Base-by-base conservation (phyloP, 2,113 vertebrate species). In the Pollimyrus isidori region DNA sequence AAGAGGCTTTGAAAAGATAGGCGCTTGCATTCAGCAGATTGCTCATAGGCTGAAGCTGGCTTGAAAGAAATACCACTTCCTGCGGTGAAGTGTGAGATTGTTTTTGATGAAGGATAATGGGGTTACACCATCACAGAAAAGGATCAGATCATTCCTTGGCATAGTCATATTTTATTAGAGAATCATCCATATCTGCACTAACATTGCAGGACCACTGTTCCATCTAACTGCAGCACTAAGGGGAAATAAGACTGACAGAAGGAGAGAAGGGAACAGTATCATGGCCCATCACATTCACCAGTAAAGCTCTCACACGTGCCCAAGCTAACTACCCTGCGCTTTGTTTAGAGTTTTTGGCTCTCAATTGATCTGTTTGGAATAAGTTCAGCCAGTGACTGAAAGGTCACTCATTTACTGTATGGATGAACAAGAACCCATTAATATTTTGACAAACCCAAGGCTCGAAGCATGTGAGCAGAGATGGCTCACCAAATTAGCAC, bases 161-260 rank as follows among this genome's bases (percentile, higher is more conserved):
- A 88, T 91, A 30, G 23, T 90, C 19, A 90, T 46, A 35, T 89
- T 89, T 50, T 85, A 90, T 15, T 76, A 91, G 42, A 69, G 88
- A 53, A 90, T 90, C 17, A 49, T 90, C 1, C 69, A 62, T 2
- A 35, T 19, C 0, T 90, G 35, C 69, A 58, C 89, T 39, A 76
- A 58, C 9, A 50, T 90, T 15, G 86, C 76, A 19, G 83, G 62
- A 39, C 88, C 88, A 3, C 49, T 89, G 9, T 91, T 91, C 35
- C 10, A 49, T 50, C 85, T 86, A 86, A n/a, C 62, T 17, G 50
- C 52, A 5, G 73, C 52, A 86, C 80, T 42, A 62, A 62, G 21
- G 23, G 58, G 58, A 62, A 62, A 62, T 7, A 62, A n/a, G 23
- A 62, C 58, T 62, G 58, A n/a, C 58, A n/a, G 7, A 62, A 62